phyloP scores from a whole-genome alignment of 1,140 invertebrate species.

The Caenorhabditis briggsae region DNA sequence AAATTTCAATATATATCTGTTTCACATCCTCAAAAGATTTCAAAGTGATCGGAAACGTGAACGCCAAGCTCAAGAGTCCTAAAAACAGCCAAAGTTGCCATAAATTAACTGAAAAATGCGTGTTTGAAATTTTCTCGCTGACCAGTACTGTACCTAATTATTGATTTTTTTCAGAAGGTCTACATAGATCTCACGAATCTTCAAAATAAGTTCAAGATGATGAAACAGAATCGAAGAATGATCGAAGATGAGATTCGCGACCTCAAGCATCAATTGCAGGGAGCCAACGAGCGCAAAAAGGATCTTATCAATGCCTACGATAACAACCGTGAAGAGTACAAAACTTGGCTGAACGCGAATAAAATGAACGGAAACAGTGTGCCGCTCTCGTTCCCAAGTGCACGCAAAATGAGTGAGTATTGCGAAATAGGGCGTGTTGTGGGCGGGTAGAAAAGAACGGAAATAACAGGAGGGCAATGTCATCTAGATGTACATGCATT shows the following conservation, averaged over 20 bases:
- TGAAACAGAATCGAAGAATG: conserved; percentile 10
- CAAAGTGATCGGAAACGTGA: too few species aligned
- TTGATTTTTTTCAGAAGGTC: background rate
- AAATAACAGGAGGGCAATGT: background rate
- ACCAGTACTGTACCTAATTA: too few species aligned
- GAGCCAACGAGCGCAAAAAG: background rate
- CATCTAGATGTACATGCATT: conserved; percentile 5
- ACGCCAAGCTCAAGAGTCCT: too few species aligned
- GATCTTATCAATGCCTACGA: conserved; percentile 27
- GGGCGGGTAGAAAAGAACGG: background rate
- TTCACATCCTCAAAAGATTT: too few species aligned
- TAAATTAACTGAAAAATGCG: too few species aligned
- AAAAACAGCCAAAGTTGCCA: too few species aligned
- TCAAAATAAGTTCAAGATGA: conserved; percentile 25
- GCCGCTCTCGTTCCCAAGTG: conserved; percentile 19
- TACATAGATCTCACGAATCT: background rate
- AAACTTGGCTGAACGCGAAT: conserved; percentile 50
- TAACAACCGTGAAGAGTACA: conserved; percentile 45
- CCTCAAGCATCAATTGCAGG: background rate
- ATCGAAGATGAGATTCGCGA: conserved; percentile 25
- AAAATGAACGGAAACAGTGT: conserved; percentile 32
- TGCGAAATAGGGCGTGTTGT: conserved; percentile 6
- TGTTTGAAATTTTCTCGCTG: too few species aligned
- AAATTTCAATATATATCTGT: too few species aligned
- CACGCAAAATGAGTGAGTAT: conserved; percentile 26